Evolutionary conservation across 2,888 invertebrate genomes (phyloP).

Genomic region (Incurvaria masculella): DNA sequence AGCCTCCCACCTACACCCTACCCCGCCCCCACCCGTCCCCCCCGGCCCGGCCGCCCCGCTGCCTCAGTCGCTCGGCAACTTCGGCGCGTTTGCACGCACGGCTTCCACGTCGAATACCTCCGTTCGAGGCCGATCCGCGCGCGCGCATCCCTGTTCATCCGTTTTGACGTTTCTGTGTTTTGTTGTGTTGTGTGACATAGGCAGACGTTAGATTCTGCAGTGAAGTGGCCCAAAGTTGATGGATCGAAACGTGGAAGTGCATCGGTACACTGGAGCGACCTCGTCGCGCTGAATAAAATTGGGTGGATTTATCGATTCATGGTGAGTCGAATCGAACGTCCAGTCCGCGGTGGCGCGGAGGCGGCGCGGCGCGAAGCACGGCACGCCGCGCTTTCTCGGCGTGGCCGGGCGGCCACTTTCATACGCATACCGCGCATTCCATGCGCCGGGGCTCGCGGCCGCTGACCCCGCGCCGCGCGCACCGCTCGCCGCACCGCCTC

Average conservation of each 20-base stretch:
- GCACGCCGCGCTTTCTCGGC: slow-evolving; percentile 56
- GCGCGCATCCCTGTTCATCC: slow-evolving; percentile 2
- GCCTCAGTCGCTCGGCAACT: slow-evolving; percentile 28
- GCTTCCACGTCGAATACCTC: background rate
- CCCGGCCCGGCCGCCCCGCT: slow-evolving; percentile 11
- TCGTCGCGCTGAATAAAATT: slow-evolving; percentile 24
- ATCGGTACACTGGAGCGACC: slow-evolving; percentile 38
- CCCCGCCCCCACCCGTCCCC: slow-evolving; percentile 28
- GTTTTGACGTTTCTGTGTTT: slow-evolving; percentile 10
- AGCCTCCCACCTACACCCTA: slow-evolving; percentile 64
- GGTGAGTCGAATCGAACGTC: slow-evolving; percentile 35
- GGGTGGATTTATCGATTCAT: slow-evolving; percentile 51
- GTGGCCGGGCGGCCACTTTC: slow-evolving; percentile 54
- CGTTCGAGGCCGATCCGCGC: background rate
- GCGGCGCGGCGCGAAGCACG: slow-evolving; percentile 28
- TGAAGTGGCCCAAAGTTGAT: slow-evolving; percentile 34
- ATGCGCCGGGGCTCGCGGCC: slow-evolving; percentile 47
- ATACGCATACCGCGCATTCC: slow-evolving; percentile 56
- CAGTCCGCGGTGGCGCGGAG: slow-evolving; percentile 19
- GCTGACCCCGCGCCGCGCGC: slow-evolving; percentile 49
- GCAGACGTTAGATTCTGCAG: slow-evolving; percentile 28
- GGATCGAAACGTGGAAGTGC: slow-evolving; percentile 33
- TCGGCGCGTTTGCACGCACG: slow-evolving; percentile 30
- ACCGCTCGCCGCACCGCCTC: background rate
- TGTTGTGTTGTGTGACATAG: slow-evolving; percentile 30